A percentile compares a stretch with the other conserved stretches of the same genome.
phyloP scores from a whole-genome alignment of 2,797 vertebrate genomes.

The Prunella strophiata region DNA sequence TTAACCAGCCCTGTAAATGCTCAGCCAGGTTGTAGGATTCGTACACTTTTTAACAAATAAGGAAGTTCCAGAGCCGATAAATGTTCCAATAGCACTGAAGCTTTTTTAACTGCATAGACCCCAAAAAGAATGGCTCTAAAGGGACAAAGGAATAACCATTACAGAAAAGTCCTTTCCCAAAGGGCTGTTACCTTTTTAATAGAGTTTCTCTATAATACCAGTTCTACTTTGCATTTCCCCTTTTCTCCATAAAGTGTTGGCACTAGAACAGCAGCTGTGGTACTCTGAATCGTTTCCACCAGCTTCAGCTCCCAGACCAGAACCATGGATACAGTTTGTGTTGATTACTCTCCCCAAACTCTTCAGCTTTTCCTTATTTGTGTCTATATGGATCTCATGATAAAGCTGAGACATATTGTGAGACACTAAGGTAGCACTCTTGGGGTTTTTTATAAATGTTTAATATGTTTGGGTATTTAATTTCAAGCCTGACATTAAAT shows the following conservation, averaged over 20 bases:
- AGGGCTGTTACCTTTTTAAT: neutral
- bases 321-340: neutral
- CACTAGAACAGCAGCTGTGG: neutral
- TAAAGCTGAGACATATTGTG: neutral
- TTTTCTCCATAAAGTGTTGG: neutral
- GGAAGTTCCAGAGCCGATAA: neutral
- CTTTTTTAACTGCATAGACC: neutral
- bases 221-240: neutral
- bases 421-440: neutral
- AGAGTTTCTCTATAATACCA: neutral
- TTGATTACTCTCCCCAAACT: neutral
- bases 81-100: neutral
- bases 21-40: neutral
- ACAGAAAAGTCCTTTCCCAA: neutral
- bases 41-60: neutral
- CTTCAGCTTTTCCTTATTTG: neutral
- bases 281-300: neutral
- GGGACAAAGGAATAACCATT: neutral
- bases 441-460: neutral
- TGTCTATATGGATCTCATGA: neutral
- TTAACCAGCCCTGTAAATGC: constrained; percentile 9
- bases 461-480: constrained; percentile 52
- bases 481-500: constrained; percentile 52
- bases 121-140: neutral
- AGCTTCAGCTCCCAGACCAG: neutral